Base-by-base conservation (phyloP, 1,140 invertebrate genomes). In the Ips nitidus region DNA sequence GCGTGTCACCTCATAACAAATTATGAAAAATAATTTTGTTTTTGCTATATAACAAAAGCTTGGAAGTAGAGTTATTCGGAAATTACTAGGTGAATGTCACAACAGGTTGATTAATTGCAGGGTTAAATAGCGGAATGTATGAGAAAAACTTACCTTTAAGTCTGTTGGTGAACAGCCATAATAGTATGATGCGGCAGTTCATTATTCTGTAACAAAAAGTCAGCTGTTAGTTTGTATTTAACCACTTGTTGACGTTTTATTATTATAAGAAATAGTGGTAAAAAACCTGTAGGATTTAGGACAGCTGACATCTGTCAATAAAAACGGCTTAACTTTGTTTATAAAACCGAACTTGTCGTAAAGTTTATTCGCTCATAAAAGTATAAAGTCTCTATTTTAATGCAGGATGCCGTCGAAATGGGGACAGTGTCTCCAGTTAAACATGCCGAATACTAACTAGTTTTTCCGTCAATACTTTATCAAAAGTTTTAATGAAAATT, bases 121-220 rank as follows among this genome's bases (percentile, higher is more conserved):
- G 59, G 45, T 47, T 38, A 37, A 47, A 61, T 22, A 61, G 47
- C 59, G 53, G 38, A 39, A 41, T 4, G 36, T 53, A 6, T 40
- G 45, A 65, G 55, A 65, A 43, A 53, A 69, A 62, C 68, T 69
- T 58, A 69, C 68, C 68, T 64, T 69, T 69, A 47, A 69, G 68
- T 45, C 68, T 59, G 53, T 69, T 69, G 42, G 68, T 69, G 53
- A 69, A 69, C 45, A 69, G 53, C 68, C 68, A 69, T 57, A 69
- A 60, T 2, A 69, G 53, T 56, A 69, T 69, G 37, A 69, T 63
- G 50, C 68, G 68, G 68, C 57, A 69, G 63, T 69, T 69, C 68
- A 69, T 69, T 56, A 69, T 69, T 52, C 68, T 69, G 68, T 6
- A 69, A 69, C 36, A 64, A 69, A 47, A 53, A 59, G 22, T 22